phyloP scores from a whole-genome alignment of 2,888 invertebrate genomes.

The Isoperla grammatica region DNA sequence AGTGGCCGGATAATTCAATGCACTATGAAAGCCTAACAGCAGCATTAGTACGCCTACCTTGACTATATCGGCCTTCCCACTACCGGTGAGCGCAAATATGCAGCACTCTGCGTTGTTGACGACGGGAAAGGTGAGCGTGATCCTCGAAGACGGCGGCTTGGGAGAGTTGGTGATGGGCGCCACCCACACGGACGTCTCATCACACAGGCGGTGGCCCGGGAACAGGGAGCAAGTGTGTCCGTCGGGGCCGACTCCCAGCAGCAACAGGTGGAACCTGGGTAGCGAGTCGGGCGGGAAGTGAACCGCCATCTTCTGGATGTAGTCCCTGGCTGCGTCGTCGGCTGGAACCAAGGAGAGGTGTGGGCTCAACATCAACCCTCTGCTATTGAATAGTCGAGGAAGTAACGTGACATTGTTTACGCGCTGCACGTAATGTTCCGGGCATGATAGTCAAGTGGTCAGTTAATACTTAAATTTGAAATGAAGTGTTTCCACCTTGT shows the following conservation, averaged over 20 bases:
- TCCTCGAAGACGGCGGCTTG: slow-evolving; percentile 85
- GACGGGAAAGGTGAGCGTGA: slow-evolving; percentile 88
- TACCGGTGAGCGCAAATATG: slow-evolving; percentile 80
- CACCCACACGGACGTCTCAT: slow-evolving; percentile 62
- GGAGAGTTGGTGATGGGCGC: slow-evolving; percentile 89
- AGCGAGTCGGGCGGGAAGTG: slow-evolving; percentile 54
- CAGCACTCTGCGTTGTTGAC: slow-evolving; percentile 80
- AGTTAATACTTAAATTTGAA: no score
- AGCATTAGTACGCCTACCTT: no score
- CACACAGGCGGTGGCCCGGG: slow-evolving; percentile 67
- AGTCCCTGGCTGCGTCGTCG: slow-evolving; percentile 68
- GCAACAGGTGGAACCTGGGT: slow-evolving; percentile 78
- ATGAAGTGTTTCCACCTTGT: no score
- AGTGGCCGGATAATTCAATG: no score
- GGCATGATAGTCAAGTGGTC: no score
- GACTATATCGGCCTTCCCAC: slow-evolving; percentile 81
- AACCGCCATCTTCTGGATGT: slow-evolving; percentile 58
- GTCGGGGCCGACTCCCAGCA: slow-evolving; percentile 96
- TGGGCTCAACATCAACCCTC: no score
- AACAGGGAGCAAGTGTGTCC: slow-evolving; percentile 98
- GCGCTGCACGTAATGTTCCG: no score
- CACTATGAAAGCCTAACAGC: no score
- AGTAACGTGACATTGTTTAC: no score
- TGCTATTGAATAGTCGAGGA: no score
- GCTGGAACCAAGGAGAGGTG: no score